These are phyloP conservation scores for Minunthozetes semirufus DNA, from an alignment of 2,888 invertebrate species.

Conservation along the genomic window DNA sequence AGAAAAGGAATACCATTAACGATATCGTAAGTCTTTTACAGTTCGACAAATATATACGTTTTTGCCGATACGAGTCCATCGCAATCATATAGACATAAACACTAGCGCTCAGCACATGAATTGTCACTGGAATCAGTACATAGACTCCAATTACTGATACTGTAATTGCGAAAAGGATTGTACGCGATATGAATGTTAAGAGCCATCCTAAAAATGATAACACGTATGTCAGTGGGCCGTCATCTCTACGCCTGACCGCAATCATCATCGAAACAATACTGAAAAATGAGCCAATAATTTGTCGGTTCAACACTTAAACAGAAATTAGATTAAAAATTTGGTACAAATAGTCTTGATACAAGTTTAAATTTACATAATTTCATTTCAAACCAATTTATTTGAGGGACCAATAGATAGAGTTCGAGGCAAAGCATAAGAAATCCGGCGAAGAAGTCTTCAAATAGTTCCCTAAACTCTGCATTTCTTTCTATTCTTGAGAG, in stretches of 20 bases:
- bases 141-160: slow-evolving; percentile 39
- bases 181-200: slow-evolving; percentile 40
- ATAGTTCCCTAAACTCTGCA: slow-evolving; percentile 42
- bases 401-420: slow-evolving; percentile 39
- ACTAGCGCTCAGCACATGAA: slow-evolving; percentile 40
- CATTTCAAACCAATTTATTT: neutral
- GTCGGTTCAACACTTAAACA: slow-evolving; percentile 37
- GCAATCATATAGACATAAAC: slow-evolving; percentile 41
- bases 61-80: slow-evolving; percentile 34
- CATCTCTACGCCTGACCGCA: slow-evolving; percentile 42
- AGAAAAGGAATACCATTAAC: slow-evolving; percentile 41
- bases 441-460: slow-evolving; percentile 43
- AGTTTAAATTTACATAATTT: no score
- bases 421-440: slow-evolving; percentile 42
- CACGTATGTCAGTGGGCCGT: slow-evolving; percentile 42
- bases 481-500: slow-evolving; percentile 38
- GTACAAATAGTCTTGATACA: no score
- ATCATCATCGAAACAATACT: slow-evolving; percentile 42
- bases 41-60: neutral
- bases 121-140: slow-evolving; percentile 38
- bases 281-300: slow-evolving; percentile 41
- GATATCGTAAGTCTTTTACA: slow-evolving; percentile 15
- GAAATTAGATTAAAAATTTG: neutral
- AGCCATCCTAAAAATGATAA: slow-evolving; percentile 38
- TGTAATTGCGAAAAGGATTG: slow-evolving; percentile 40